phyloP scores from a whole-genome alignment of 2,113 vertebrate genomes.

The Sigmodon hispidus region DNA sequence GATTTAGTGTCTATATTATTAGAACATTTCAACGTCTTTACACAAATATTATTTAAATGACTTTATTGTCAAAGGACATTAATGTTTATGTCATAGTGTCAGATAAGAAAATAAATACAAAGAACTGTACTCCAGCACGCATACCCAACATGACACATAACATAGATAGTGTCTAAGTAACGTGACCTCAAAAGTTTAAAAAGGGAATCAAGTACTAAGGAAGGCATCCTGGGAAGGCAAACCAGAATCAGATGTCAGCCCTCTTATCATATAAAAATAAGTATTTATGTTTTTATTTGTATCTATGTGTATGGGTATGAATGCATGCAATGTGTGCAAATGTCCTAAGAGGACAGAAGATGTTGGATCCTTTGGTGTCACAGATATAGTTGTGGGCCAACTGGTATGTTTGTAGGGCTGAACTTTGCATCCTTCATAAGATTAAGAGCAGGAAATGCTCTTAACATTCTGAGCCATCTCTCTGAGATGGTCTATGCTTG shows the following conservation, averaged over 20 bases:
- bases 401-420: background rate
- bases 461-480: background rate
- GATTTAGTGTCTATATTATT: no score
- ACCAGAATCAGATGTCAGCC: rapidly evolving
- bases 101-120: no score
- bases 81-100: no score
- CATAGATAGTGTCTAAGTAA: rapidly evolving
- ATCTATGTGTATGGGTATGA: no score
- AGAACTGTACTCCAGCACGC: rapidly evolving
- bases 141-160: background rate
- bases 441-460: no score
- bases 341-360: background rate
- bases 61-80: no score
- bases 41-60: no score
- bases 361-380: background rate
- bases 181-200: background rate
- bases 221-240: background rate
- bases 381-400: background rate
- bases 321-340: no score
- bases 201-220: background rate
- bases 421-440: background rate
- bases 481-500: background rate
- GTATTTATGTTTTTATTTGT: background rate
- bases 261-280: background rate
- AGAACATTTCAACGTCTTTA: no score